Base-by-base conservation (phyloP, 2,888 invertebrate species). In the Diabrotica balteata region DNA sequence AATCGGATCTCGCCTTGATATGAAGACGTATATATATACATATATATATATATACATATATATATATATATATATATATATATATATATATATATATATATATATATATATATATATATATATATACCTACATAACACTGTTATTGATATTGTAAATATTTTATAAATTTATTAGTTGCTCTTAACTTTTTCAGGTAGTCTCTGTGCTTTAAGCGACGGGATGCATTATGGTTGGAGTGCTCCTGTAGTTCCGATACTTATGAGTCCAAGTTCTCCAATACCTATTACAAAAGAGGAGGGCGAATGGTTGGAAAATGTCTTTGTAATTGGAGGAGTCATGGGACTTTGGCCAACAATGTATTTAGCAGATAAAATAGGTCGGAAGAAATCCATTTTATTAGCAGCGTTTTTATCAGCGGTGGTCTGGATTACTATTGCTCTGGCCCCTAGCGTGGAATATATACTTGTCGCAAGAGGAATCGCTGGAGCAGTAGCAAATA, bases 201-300 rank as follows among this genome's bases (percentile, higher is more conserved):
- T 83, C 11, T 80, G 79, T 60, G 82, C 82, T 7, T 78, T 84
- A 44, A 81, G 81, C 2, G 84, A 84, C 78, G 84, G 84, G 7
- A 83, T 84, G 80, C 80, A 81, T 63, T 83, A 83, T 59, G 83
- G 82, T n/a, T 84, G 83, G 83, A 80, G 82, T 11, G 80, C 83
- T 0, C 83, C 84, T 2, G 76, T 81, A 11, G 75, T 83, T 9
- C 84, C 83, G 6, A 76, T 82, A n/a, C 76, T 84, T 7, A 63
- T 79, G 64, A 72, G 75, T 9, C 72, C 72, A 7, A 75, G 78
- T 50, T 76, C 78, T 7, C 82, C 82, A 47, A 79, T 83, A 5
- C 66, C 68, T 59, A 81, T 83, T 54, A 73, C 76, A 8, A 68
- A 72, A 64, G 63, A 62, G 52, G 76, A 79, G 53, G 76, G 75